Evolutionary conservation across 2,797 vertebrate genomes (phyloP).

Genomic region (Parotocinclus haroldoi): DNA sequence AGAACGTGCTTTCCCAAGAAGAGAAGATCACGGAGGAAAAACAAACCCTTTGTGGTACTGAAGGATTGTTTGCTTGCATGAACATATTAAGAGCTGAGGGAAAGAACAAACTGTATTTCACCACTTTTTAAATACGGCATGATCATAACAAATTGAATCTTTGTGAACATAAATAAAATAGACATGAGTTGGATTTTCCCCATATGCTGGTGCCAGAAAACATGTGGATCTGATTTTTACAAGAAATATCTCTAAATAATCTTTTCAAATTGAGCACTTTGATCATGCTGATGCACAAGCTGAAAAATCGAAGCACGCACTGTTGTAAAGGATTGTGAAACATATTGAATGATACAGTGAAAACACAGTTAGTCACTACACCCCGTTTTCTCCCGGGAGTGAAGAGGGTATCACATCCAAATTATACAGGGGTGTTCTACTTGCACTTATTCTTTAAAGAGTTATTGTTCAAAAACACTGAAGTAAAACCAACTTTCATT

Average conservation of each 20-base stretch:
- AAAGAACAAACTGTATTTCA: too few species aligned
- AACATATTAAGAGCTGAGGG: too few species aligned
- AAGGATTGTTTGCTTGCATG: too few species aligned
- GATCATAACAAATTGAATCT: constrained; percentile 16
- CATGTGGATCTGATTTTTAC: constrained; percentile 42
- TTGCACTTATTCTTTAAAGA: constrained; percentile 14
- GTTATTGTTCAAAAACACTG: constrained; percentile 15
- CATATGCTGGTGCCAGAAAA: constrained; percentile 13
- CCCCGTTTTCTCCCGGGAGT: constrained; percentile 15
- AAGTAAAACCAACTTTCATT: constrained; percentile 26
- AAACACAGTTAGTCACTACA: constrained; percentile 28
- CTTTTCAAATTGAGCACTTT: constrained; percentile 35
- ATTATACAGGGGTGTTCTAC: constrained; percentile 27
- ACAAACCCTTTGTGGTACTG: too few species aligned
- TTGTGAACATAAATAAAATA: constrained; percentile 19
- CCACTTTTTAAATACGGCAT: not conserved
- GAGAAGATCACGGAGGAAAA: too few species aligned
- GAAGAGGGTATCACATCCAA: constrained; percentile 14
- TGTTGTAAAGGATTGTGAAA: constrained; percentile 24
- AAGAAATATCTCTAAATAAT: constrained; percentile 30
- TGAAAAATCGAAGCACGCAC: constrained; percentile 24
- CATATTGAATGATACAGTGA: constrained; percentile 10
- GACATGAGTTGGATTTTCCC: constrained; percentile 10
- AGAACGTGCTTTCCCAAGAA: too few species aligned
- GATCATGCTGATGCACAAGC: constrained; percentile 33